Percentiles rank a stretch among this genome's conserved stretches.
Conservation (phyloP, 2,113 vertebrate genomes). For the human (Homo sapiens) region DNA sequence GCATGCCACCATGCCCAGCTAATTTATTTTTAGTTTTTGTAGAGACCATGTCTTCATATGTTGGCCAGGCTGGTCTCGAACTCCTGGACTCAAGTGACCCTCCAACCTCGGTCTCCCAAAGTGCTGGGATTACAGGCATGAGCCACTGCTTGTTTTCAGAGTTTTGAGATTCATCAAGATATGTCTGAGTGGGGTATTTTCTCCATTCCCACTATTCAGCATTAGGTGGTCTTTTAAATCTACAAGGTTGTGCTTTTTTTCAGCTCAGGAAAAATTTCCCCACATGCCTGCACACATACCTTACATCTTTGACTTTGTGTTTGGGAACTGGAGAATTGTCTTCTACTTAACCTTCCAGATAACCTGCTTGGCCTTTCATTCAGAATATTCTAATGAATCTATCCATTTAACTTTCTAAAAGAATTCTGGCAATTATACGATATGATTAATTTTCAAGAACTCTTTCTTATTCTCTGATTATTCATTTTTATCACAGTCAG, state of each 20-base stretch:
- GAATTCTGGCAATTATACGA: neutral
- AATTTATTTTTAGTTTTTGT: too few relatives aligned
- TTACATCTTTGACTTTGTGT: neutral
- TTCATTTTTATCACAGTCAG: neutral
- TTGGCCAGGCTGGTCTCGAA: too few relatives aligned
- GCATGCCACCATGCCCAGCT: too few relatives aligned
- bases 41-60: too few relatives aligned
- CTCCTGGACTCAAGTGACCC: too few relatives aligned
- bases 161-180: neutral
- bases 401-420: neutral
- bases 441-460: neutral
- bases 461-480: neutral
- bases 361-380: neutral
- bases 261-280: neutral
- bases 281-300: rapidly evolving
- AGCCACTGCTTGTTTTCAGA: neutral
- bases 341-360: neutral
- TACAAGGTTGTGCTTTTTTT: neutral
- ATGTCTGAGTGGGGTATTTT: neutral
- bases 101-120: too few relatives aligned
- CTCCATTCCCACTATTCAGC: neutral
- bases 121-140: too few relatives aligned
- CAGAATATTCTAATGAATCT: neutral
- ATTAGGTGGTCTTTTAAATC: neutral
- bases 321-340: neutral